Evolutionary conservation across 2,888 invertebrate species (phyloP).

Genomic region (Sepiola atlantica): DNA sequence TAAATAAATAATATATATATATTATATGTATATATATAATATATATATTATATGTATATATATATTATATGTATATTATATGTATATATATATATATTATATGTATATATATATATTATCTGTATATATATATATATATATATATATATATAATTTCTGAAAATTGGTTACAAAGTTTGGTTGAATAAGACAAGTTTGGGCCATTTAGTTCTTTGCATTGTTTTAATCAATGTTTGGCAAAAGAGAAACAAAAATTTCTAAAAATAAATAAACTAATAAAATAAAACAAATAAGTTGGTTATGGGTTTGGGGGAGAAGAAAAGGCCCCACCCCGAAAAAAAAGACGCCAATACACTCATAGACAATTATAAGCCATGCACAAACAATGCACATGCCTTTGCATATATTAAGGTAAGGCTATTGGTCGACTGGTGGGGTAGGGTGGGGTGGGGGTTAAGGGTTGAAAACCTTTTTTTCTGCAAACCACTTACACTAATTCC

Average conservation of each 20-base stretch:
- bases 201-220: not conserved
- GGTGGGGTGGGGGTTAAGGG: not conserved
- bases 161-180: not conserved
- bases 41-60: too few species aligned
- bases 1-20: not conserved
- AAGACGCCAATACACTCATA: conserved; percentile 20
- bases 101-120: not conserved
- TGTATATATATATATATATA: not conserved
- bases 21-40: not conserved
- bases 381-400: not conserved
- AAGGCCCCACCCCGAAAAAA: not conserved
- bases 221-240: not conserved
- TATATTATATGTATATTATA: not conserved
- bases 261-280: not conserved
- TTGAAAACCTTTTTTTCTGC: conserved; percentile 9
- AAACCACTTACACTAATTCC: conserved; percentile 32
- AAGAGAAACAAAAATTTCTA: not conserved
- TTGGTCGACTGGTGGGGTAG: not conserved
- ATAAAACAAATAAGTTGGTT: not conserved
- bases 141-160: not conserved
- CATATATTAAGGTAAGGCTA: not conserved
- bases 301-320: not conserved
- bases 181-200: not conserved
- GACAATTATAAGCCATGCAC: conserved; percentile 15
- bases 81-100: not conserved